phyloP scores from a whole-genome alignment of 2,113 vertebrate genomes.

The Pelvicachromis taeniatus region DNA sequence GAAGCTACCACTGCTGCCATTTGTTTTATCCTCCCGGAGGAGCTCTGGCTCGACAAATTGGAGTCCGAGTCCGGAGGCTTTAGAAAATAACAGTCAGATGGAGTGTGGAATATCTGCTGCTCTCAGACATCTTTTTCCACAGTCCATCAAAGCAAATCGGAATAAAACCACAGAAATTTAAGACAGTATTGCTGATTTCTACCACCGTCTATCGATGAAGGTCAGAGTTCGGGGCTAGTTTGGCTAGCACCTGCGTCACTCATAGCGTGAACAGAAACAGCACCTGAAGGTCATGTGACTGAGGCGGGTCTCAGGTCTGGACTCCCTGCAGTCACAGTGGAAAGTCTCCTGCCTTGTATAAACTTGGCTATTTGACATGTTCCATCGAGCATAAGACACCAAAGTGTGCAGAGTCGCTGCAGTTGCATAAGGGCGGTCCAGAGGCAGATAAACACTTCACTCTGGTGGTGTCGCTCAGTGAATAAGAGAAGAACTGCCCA shows the following conservation, averaged over 20 bases:
- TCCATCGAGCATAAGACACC: conserved; percentile 7
- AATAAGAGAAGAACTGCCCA: not conserved
- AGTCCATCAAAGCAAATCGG: not conserved
- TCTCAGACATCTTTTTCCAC: conserved; percentile 22
- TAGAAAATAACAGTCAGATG: conserved; percentile 3
- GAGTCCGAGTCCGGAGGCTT: not conserved
- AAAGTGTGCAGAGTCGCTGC: not conserved
- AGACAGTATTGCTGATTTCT: not conserved
- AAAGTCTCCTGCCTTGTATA: conserved; percentile 10
- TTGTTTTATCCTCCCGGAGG: not conserved
- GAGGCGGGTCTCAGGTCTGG: not conserved
- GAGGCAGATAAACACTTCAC: not conserved
- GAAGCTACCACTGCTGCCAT: not conserved
- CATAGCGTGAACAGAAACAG: not conserved
- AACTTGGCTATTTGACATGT: conserved; percentile 29
- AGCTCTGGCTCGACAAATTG: not conserved
- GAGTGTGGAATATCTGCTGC: conserved; percentile 19
- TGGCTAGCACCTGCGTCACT: not conserved
- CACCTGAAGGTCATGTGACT: not conserved
- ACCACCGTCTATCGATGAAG: not conserved
- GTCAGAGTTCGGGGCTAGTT: not conserved
- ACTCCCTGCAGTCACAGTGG: conserved; percentile 6
- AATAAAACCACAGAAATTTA: conserved; percentile 23
- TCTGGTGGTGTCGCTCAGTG: not conserved
- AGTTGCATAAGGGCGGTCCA: conserved; percentile 7